Evolutionary conservation across 2,113 vertebrate genomes (phyloP), one percentile per base, ranked within the genome.

Genomic region (Pollimyrus isidori): DNA sequence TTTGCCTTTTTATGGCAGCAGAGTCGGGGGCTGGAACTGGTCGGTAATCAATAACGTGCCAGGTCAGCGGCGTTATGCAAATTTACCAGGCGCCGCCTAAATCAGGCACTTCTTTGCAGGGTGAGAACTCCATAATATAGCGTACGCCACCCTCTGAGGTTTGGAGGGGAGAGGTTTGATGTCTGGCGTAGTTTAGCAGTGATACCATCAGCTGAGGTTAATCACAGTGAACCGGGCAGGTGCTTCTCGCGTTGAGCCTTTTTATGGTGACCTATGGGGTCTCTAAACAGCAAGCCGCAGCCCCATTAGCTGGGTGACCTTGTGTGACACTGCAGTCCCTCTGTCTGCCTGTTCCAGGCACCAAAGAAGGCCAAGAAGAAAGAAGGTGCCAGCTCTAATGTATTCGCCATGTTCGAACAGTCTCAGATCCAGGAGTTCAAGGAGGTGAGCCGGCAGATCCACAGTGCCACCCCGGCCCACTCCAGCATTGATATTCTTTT

Each of bases 371-470:
- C 97, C 58, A 97, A 97, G 94, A 97, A 97, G 93, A 97, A 95
- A 94, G 90, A 94, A 3, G 95, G 94, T 3, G 94, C 91, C n/a
- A 95, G 96, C 90, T 98, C 97, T 92, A 98, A 98, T 10, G 97
- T 98, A 42, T 97, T 98, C 93, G 97, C 96, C 90, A 97, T 97
- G 97, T 98, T 98, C 88, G 97, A 98, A 91, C 97, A 98, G 94
- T 96, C 96, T 11, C 97, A 97, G 95, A 98, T 98, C 90, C 97
- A 98, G 92, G 97, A 98, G 94, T 97, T 98, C 93, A 98, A 98
- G 92, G 97, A 98, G 97, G 97, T 98, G 88, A 87, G 88, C 49
- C 2, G 21, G 26, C 15, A 80, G 39, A 13, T 65, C 17, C 53
- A 13, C 3, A 58, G 19, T 3, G 15, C 2, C 35, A 23, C 4